Percentiles rank a stretch among this genome's conserved stretches.
These are phyloP conservation scores for Cataglyphis altisquamis DNA, from an alignment of 2,888 invertebrate genomes.

Conservation along the genomic window DNA sequence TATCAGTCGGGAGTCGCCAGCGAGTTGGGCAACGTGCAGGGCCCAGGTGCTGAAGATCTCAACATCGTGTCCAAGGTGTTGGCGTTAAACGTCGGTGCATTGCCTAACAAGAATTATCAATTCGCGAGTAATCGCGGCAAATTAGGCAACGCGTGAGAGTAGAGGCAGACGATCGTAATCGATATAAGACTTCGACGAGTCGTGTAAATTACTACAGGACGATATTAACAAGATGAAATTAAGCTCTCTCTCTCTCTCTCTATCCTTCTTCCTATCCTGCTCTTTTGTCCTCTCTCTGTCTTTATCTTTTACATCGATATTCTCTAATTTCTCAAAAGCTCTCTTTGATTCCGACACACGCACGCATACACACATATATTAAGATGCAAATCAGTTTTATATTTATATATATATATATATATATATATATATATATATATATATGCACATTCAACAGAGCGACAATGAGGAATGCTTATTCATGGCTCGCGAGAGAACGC, in stretches of 20 bases:
- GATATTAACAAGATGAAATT: conserved; percentile 78
- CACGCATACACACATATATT: not conserved
- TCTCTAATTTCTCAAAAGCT: conserved; percentile 23
- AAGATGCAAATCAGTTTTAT: not conserved
- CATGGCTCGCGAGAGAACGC: conserved; percentile 36
- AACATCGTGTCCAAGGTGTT: conserved; percentile 94
- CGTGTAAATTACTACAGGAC: conserved; percentile 75
- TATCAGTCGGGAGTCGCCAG: conserved; percentile 90
- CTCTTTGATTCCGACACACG: not conserved
- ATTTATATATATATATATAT: not conserved
- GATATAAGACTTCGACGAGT: conserved; percentile 69
- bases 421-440: not conserved
- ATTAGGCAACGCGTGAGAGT: conserved; percentile 65
- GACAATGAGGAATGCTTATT: conserved; percentile 30
- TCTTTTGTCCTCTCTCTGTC: conserved; percentile 12
- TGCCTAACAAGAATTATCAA: conserved; percentile 82
- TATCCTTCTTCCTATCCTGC: conserved; percentile 33
- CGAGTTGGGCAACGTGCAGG: conserved; percentile 79
- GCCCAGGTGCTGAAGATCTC: conserved; percentile 89
- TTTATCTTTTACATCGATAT: not conserved
- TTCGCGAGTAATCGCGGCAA: conserved; percentile 69
- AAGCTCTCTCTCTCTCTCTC: conserved; percentile 69
- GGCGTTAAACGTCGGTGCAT: conserved; percentile 92
- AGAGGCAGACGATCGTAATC: conserved; percentile 6
- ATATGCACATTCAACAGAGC: not conserved